phyloP scores from a whole-genome alignment of 1,140 invertebrate species.

The Telenomus remus region DNA sequence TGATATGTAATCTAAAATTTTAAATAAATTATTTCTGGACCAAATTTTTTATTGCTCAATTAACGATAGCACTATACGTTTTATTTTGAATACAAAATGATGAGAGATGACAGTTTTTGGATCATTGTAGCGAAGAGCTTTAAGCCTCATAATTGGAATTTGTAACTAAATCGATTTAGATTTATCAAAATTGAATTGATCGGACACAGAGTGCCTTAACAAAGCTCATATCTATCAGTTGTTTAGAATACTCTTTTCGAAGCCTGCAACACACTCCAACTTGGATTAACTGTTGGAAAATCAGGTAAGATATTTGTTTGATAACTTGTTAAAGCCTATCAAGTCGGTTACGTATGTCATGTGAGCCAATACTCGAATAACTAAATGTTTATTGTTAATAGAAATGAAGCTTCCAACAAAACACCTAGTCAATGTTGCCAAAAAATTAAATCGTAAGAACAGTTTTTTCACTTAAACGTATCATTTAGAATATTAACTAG shows the following conservation, averaged over 20 bases:
- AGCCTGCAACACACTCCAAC: no score
- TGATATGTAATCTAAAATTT: conserved; percentile 36
- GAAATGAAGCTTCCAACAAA: no score
- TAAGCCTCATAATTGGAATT: conserved; percentile 41
- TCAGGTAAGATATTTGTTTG: conserved; percentile 8
- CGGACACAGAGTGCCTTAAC: conserved; percentile 66
- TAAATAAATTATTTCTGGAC: conserved; percentile 52
- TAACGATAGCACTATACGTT: no score
- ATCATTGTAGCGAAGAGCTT: conserved; percentile 58
- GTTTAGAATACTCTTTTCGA: no score
- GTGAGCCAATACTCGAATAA: no score
- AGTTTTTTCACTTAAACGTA: conserved; percentile 7
- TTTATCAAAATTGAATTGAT: no score
- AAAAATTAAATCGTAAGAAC: no score
- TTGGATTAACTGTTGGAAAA: no score
- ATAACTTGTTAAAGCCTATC: not conserved
- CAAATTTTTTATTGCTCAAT: conserved; percentile 7
- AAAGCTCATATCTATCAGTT: conserved; percentile 26
- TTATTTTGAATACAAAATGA: no score
- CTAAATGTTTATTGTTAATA: no score
- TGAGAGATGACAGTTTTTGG: conserved; percentile 10
- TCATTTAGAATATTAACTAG: not conserved
- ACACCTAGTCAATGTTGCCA: no score
- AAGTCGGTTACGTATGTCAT: no score
- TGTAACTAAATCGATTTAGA: conserved; percentile 5